Base-by-base conservation (phyloP, 2,888 invertebrate species). In the Acrobeloides nanus region DNA sequence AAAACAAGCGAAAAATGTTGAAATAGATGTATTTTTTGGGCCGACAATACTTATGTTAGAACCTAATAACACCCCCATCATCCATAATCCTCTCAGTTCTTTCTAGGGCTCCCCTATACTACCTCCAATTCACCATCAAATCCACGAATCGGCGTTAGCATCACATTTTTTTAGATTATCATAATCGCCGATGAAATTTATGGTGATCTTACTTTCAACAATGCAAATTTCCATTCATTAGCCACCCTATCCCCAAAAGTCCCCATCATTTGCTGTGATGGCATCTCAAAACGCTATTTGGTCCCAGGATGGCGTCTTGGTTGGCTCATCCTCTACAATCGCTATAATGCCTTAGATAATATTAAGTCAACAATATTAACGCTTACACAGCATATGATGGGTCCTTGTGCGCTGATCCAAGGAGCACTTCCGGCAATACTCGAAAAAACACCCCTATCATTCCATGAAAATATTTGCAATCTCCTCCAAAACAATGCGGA, bases 111-210 rank as follows among this genome's bases (percentile, higher is more conserved):
- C n/a, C n/a, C n/a, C n/a, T n/a, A n/a, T n/a, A n/a, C n/a, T n/a
- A n/a, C n/a, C n/a, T n/a, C n/a, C n/a, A n/a, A n/a, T n/a, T n/a
- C n/a, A n/a, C n/a, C n/a, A n/a, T n/a, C n/a, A n/a, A n/a, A n/a
- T n/a, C n/a, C n/a, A n/a, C n/a, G n/a, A n/a, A n/a, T n/a, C n/a
- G n/a, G n/a, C n/a, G n/a, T n/a, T n/a, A n/a, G n/a, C n/a, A n/a
- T n/a, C n/a, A n/a, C n/a, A n/a, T n/a, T n/a, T n/a, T 7, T 34
- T n/a, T 4, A 37, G 37, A n/a, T 37, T 17, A 20, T 92, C n/a
- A 84, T 95, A 54, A 89, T 95, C 70, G 89, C 92, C n/a, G 93
- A 95, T 76, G 95, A 95, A 81, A 90, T 95, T 74, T 95, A 97
- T 76, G 93, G 93, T 74, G 84, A 89, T 74, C 84, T 97, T 75